phyloP scores from a whole-genome alignment of 2,797 vertebrate species.

The Poeciliopsis turneri region DNA sequence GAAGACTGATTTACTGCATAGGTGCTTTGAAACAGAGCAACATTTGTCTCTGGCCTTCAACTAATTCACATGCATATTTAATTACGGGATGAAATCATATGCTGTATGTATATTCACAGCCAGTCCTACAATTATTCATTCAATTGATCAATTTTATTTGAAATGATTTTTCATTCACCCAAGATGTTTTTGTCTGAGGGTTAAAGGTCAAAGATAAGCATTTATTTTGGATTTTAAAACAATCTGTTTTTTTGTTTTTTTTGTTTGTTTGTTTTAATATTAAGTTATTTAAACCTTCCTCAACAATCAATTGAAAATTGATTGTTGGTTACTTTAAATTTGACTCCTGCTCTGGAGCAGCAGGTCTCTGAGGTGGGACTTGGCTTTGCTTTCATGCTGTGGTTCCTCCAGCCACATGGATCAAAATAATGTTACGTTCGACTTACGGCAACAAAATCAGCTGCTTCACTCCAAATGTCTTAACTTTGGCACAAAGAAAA shows the following conservation, averaged over 20 bases:
- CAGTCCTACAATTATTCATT: background rate
- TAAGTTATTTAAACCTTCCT: background rate
- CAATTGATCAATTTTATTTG: no score
- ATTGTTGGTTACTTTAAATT: background rate
- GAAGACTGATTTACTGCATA: background rate
- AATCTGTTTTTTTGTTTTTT: no score
- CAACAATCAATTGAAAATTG: background rate
- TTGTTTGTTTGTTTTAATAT: background rate
- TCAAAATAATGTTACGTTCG: background rate
- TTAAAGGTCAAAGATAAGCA: background rate
- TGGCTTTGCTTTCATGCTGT: background rate
- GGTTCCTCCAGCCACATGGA: background rate
- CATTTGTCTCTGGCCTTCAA: background rate
- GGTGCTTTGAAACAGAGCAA: background rate
- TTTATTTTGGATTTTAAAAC: no score
- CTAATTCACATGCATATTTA: background rate
- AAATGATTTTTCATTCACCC: background rate
- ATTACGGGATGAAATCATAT: background rate
- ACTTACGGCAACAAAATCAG: background rate
- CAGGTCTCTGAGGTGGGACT: background rate
- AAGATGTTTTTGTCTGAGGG: background rate
- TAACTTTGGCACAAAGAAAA: background rate
- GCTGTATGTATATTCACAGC: background rate
- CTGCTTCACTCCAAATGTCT: background rate
- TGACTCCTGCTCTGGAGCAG: background rate